phyloP scores from a whole-genome alignment of 2,113 vertebrate species.

The Diglossa brunneiventris region DNA sequence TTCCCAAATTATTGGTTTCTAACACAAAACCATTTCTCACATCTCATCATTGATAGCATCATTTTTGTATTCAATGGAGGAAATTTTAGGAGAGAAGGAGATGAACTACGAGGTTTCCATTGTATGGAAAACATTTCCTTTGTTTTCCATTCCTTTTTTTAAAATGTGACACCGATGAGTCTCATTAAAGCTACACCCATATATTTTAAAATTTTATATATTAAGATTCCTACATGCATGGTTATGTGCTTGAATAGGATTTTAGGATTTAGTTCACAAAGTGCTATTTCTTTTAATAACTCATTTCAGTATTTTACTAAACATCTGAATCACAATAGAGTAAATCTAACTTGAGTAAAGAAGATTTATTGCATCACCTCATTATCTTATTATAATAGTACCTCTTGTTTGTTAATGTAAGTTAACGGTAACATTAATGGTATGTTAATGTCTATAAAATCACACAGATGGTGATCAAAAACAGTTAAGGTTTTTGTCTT shows the following conservation, averaged over 20 bases:
- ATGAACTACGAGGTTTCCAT: background rate
- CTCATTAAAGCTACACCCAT: background rate
- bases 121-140: background rate
- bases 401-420: background rate
- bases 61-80: background rate
- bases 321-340: background rate
- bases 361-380: background rate
- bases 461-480: background rate
- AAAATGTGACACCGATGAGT: background rate
- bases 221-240: background rate
- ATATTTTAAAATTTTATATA: background rate
- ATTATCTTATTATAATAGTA: background rate
- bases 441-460: background rate
- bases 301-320: background rate
- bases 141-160: background rate
- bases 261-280: background rate
- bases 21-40: background rate
- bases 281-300: background rate
- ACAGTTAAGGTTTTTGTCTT: background rate
- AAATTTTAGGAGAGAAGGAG: background rate
- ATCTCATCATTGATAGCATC: background rate
- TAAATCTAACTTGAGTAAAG: background rate
- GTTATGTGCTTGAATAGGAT: background rate
- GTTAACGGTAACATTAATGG: background rate
- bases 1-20: background rate